Percentiles rank a stretch among this genome's conserved stretches.
Evolutionary conservation across 1,140 invertebrate species (phyloP).

Genomic region (Zaprionus inermis): DNA sequence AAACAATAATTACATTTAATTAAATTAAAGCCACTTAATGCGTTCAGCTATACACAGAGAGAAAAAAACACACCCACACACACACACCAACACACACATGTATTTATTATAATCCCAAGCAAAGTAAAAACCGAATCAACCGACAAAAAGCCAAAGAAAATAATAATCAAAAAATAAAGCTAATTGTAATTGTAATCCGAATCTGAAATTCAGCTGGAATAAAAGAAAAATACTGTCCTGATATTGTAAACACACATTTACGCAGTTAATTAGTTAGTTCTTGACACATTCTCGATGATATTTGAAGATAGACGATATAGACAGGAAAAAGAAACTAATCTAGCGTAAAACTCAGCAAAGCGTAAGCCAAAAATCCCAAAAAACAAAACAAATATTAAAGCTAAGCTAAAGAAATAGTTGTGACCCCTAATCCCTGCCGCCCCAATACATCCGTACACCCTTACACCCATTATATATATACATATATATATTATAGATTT

Average conservation of each 20-base stretch:
- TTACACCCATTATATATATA: no score
- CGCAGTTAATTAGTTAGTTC: slow-evolving; percentile 42
- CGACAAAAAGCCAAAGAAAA: slow-evolving; percentile 76
- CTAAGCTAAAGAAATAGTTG: slow-evolving; percentile 54
- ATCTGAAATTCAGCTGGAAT: slow-evolving; percentile 26
- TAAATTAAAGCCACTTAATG: slow-evolving; percentile 65
- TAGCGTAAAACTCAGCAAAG: slow-evolving; percentile 72
- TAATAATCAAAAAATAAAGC: slow-evolving; percentile 63
- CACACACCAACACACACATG: slow-evolving; percentile 42
- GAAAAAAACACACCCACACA: no score
- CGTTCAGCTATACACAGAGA: no score
- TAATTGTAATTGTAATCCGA: slow-evolving; percentile 35
- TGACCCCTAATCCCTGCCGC: slow-evolving; percentile 24
- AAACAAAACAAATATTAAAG: slow-evolving; percentile 37
- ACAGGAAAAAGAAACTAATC: slow-evolving; percentile 58
- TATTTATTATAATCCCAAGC: slow-evolving; percentile 67
- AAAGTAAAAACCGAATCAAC: slow-evolving; percentile 48
- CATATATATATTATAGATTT: slow-evolving; percentile 14
- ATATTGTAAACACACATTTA: slow-evolving; percentile 28
- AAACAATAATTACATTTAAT: slow-evolving; percentile 72
- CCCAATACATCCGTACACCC: background rate
- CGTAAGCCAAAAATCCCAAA: slow-evolving; percentile 67
- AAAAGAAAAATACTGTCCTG: slow-evolving; percentile 38
- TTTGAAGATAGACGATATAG: slow-evolving; percentile 32
- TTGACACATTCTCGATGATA: slow-evolving; percentile 42